A percentile compares a stretch with the other conserved stretches of the same genome.
Conservation (phyloP, 2,888 invertebrate genomes). For the Meta bourneti region DNA sequence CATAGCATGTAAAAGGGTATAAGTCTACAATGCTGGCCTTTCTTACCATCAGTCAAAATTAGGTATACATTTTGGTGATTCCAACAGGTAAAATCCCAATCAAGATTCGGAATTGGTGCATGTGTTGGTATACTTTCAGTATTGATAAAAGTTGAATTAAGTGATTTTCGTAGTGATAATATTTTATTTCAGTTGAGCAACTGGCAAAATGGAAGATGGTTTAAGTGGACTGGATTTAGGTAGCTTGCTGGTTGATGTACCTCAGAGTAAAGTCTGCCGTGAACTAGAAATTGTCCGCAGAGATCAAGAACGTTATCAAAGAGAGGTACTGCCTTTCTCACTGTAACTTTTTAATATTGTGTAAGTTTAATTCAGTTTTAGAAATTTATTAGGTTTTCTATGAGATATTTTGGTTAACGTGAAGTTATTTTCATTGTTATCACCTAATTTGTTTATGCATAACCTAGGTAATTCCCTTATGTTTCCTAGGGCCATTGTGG, state of each 20-base stretch:
- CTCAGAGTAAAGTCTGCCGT: background rate
- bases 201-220: conserved; percentile 27
- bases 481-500: no score
- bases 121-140: no score
- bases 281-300: background rate
- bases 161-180: no score
- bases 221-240: background rate
- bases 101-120: no score
- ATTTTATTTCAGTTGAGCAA: background rate
- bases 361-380: background rate
- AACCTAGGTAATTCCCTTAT: no score
- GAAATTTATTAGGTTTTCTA: background rate
- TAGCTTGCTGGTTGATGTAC: background rate
- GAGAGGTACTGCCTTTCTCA: background rate
- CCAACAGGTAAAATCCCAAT: no score
- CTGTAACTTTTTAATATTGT: background rate
- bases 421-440: background rate
- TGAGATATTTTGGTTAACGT: background rate
- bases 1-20: no score
- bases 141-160: no score
- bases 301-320: background rate
- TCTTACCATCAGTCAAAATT: no score
- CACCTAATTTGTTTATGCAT: background rate
- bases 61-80: no score
- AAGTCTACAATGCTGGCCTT: no score